Evolutionary conservation across 2,888 invertebrate species (phyloP).

Genomic region (Ametastegia equiseti): DNA sequence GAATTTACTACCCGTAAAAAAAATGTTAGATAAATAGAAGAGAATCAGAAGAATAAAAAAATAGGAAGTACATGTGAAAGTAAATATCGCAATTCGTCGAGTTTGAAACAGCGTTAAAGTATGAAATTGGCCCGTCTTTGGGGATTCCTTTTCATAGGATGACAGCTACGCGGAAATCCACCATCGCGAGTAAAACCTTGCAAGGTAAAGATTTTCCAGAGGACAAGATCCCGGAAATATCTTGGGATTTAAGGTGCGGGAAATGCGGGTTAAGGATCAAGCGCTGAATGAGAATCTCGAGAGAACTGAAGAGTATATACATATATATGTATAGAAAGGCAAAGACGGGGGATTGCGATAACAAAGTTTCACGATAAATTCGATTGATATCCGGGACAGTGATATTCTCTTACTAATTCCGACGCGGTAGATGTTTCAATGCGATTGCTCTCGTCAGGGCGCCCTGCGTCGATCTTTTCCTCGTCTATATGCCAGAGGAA

Average conservation of each 20-base stretch:
- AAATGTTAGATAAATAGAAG: constrained; percentile 8
- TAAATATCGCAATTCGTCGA: constrained; percentile 58
- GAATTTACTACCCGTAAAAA: background rate
- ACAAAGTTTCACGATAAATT: constrained; percentile 27
- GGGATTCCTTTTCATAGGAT: constrained; percentile 3
- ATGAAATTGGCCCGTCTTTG: background rate
- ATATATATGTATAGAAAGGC: too few species aligned
- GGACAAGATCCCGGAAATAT: constrained; percentile 20
- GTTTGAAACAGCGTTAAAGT: constrained; percentile 23
- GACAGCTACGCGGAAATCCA: constrained; percentile 15
- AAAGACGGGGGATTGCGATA: constrained; percentile 8
- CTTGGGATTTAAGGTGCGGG: constrained; percentile 12
- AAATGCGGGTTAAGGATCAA: constrained; percentile 36
- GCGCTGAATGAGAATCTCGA: constrained; percentile 26
- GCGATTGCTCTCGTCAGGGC: constrained; percentile 76
- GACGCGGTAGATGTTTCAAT: constrained; percentile 76
- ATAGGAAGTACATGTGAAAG: background rate
- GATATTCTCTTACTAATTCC: constrained; percentile 74
- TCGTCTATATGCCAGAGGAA: constrained; percentile 84
- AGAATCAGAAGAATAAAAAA: too few species aligned
- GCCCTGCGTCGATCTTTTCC: constrained; percentile 78
- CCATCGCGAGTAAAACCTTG: background rate
- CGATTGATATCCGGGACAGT: constrained; percentile 13
- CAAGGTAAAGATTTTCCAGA: constrained; percentile 4
- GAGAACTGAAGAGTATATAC: background rate